phyloP scores from a whole-genome alignment of 2,888 invertebrate genomes.

The Tolmerus cingulatus region DNA sequence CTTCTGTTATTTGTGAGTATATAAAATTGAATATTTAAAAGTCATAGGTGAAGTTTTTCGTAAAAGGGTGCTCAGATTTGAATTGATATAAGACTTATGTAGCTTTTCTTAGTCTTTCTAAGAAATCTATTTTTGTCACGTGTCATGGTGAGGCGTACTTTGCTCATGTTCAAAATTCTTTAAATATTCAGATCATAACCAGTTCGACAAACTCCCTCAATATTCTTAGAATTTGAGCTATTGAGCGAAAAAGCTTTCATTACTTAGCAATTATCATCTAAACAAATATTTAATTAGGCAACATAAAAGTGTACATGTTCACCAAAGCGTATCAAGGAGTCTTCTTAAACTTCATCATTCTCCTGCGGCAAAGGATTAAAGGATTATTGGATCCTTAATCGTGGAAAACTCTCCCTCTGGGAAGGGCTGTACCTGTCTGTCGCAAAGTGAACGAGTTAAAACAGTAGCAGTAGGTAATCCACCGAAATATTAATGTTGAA shows the following conservation, averaged over 20 bases:
- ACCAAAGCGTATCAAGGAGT: not conserved
- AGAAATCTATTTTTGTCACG: not conserved
- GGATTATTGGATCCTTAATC: not conserved
- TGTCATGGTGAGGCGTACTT: not conserved
- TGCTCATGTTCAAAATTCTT: not conserved
- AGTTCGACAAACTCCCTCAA: not conserved
- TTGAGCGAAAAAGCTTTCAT: not conserved
- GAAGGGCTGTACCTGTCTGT: not conserved
- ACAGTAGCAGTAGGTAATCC: not conserved
- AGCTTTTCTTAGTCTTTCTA: not conserved
- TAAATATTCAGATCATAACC: not conserved
- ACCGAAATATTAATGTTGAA: not conserved
- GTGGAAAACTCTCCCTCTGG: not conserved
- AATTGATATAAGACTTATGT: not conserved
- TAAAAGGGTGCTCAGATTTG: not conserved
- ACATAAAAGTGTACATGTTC: not conserved
- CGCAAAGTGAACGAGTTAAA: not conserved
- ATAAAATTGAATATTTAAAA: not conserved
- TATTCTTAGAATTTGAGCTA: not conserved
- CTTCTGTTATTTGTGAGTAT: not conserved
- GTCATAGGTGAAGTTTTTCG: too few species aligned
- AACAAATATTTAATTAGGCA: not conserved
- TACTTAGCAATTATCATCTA: not conserved
- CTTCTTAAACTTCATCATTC: not conserved
- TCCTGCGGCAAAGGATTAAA: not conserved